Evolutionary conservation across 2,888 invertebrate species (phyloP).

Genomic region (Crocallis elinguaria): DNA sequence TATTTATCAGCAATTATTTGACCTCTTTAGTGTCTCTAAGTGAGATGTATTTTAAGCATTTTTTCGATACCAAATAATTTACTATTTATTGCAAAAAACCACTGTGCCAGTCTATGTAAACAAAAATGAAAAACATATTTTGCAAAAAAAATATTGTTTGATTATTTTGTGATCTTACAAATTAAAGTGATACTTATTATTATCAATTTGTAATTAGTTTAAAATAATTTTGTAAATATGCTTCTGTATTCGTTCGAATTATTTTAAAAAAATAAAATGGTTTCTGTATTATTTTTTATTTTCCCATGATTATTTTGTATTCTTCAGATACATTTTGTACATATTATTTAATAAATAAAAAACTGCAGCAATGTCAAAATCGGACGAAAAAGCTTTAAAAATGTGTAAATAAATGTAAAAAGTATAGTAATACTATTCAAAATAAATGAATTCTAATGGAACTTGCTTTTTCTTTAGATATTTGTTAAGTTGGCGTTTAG

Average conservation of each 20-base stretch:
- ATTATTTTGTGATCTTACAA: slow-evolving; percentile 20
- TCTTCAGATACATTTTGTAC: not conserved
- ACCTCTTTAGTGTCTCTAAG: slow-evolving; percentile 21
- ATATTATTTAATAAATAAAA: not conserved
- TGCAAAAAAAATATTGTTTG: slow-evolving; percentile 10
- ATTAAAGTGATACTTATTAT: slow-evolving; percentile 16
- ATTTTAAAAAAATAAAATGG: not conserved
- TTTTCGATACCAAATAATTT: slow-evolving; percentile 76
- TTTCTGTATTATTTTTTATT: too few relatives aligned
- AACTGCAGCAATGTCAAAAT: not conserved
- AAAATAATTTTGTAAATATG: slow-evolving; percentile 14
- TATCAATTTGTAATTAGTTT: slow-evolving; percentile 11
- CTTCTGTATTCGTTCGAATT: slow-evolving; percentile 14
- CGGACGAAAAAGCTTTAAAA: slow-evolving; percentile 28
- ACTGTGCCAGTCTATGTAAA: slow-evolving; percentile 65
- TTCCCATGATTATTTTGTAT: too few relatives aligned
- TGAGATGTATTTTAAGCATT: slow-evolving; percentile 32
- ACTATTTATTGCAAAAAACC: slow-evolving; percentile 68
- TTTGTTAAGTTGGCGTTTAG: not conserved
- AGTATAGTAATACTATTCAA: slow-evolving; percentile 10
- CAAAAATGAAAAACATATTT: slow-evolving; percentile 22
- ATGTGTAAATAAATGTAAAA: slow-evolving; percentile 32
- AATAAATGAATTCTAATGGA: slow-evolving; percentile 27
- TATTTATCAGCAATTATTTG: not conserved
- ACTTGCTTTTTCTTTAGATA: not conserved